phyloP scores from a whole-genome alignment of 2,113 vertebrate species.

The Cepphus grylle region DNA sequence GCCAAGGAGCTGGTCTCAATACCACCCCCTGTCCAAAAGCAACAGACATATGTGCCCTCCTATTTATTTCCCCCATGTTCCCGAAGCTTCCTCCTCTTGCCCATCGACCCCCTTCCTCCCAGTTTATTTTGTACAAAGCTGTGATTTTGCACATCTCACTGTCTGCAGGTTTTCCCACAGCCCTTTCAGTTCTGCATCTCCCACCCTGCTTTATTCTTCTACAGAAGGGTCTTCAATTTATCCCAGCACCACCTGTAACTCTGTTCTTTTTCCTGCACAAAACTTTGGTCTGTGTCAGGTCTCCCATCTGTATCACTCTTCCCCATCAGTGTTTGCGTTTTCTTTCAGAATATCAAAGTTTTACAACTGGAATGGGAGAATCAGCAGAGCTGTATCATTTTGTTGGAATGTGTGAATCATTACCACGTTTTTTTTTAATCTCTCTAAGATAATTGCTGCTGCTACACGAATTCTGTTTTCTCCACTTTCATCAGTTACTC shows the following conservation, averaged over 20 bases:
- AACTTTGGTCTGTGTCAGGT: not conserved
- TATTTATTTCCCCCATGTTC: not conserved
- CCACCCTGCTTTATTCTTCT: not conserved
- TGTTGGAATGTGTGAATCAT: not conserved
- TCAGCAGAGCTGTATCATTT: not conserved
- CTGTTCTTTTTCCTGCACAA: not conserved
- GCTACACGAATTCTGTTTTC: not conserved
- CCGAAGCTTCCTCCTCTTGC: not conserved
- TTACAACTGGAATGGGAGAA: not conserved
- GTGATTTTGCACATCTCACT: not conserved
- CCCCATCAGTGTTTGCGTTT: not conserved
- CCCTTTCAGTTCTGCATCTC: not conserved
- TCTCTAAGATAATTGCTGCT: not conserved
- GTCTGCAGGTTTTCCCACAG: not conserved
- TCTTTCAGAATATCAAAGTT: not conserved
- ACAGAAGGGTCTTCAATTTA: not conserved
- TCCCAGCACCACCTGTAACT: not conserved
- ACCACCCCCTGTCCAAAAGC: fast-evolving
- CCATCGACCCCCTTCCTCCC: not conserved
- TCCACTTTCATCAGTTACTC: not conserved
- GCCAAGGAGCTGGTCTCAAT: not conserved
- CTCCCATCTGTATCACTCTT: not conserved
- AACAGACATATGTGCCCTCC: not conserved
- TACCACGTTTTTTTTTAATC: not conserved
- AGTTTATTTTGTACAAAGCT: not conserved